Percentiles rank a stretch among this genome's conserved stretches.
phyloP scores from a whole-genome alignment of 2,113 vertebrate genomes.

The Hassar affinis region DNA sequence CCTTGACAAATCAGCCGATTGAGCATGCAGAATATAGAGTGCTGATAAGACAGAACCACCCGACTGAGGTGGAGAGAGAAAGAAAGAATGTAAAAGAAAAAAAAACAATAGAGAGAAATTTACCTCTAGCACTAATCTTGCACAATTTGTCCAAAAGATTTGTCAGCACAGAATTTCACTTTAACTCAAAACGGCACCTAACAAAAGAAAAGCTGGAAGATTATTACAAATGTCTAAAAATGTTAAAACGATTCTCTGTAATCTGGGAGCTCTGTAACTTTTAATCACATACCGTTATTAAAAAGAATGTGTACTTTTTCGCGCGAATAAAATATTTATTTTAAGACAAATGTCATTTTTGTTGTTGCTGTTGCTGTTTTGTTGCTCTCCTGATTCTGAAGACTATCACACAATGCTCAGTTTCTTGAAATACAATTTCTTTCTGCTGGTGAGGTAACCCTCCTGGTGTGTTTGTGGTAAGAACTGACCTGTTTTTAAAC shows the following conservation, averaged over 20 bases:
- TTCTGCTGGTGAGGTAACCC: background rate
- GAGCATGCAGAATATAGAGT: constrained; percentile 72
- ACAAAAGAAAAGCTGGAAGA: background rate
- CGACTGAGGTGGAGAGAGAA: background rate
- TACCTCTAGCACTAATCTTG: constrained; percentile 6
- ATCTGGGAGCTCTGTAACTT: background rate
- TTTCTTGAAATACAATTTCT: background rate
- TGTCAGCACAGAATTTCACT: constrained; percentile 14
- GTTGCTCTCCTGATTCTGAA: background rate
- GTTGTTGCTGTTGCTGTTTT: background rate
- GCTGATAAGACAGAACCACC: constrained; percentile 70
- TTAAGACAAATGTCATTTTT: background rate
- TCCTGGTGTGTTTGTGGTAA: background rate
- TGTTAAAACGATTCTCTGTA: background rate
- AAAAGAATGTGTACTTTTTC: background rate
- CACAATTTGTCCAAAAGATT: constrained; percentile 21
- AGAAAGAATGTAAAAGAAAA: background rate
- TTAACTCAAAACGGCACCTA: constrained; percentile 15
- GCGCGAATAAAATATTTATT: background rate
- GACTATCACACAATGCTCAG: background rate
- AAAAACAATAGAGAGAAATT: background rate
- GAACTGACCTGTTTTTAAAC: background rate
- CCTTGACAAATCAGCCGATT: constrained; percentile 77
- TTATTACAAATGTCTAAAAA: background rate
- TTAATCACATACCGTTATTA: background rate